phyloP scores from a whole-genome alignment of 2,888 invertebrate genomes.

The Pyralis farinalis region DNA sequence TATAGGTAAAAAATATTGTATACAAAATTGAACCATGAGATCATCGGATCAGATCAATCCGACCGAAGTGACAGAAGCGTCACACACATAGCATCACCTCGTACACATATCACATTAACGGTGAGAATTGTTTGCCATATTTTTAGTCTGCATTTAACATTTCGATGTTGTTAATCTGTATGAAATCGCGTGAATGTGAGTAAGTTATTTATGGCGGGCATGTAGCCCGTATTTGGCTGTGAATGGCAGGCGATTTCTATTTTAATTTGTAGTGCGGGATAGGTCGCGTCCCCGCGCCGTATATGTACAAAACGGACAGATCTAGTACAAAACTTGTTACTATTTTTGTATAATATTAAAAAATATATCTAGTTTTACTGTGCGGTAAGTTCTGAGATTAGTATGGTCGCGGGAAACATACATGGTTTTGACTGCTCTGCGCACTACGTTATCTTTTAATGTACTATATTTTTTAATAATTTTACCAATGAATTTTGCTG shows the following conservation, averaged over 20 bases:
- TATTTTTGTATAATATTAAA: constrained; percentile 76
- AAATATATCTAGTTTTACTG: constrained; percentile 62
- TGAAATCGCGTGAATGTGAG: constrained; percentile 16
- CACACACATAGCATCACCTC: constrained; percentile 8
- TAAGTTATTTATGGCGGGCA: constrained; percentile 21
- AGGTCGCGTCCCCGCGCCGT: constrained; percentile 53
- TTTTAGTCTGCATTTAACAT: constrained; percentile 44
- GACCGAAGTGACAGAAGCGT: neutral
- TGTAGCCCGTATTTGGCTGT: constrained; percentile 9
- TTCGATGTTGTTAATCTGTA: neutral
- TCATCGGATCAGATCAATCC: too few species aligned
- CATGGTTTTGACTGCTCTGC: constrained; percentile 10
- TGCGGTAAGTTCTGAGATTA: constrained; percentile 38
- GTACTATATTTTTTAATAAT: too few species aligned
- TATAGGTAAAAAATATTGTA: too few species aligned
- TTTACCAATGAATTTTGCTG: too few species aligned
- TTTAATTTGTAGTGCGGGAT: constrained; percentile 2
- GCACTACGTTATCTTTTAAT: too few species aligned
- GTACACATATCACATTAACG: constrained; percentile 27
- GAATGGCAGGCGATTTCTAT: neutral
- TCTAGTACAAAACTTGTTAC: constrained; percentile 79
- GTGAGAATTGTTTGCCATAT: constrained; percentile 25
- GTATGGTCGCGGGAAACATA: constrained; percentile 37
- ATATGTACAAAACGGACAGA: constrained; percentile 73
- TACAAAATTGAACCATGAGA: too few species aligned